Conservation (phyloP, 2,113 vertebrate species). For the Nerophis ophidion region DNA sequence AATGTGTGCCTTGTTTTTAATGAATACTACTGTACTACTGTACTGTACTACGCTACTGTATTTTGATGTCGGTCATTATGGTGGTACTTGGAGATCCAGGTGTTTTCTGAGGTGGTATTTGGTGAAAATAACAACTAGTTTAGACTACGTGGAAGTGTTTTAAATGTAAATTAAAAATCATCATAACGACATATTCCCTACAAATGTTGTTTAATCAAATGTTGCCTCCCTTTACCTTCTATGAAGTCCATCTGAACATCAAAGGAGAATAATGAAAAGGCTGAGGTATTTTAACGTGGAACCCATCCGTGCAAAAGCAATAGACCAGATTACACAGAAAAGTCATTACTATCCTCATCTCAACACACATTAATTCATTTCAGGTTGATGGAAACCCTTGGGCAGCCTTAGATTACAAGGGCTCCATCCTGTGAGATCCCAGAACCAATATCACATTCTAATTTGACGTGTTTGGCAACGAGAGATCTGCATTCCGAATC, state of each 20-base stretch:
- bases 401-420: conserved; percentile 41
- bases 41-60: too few species aligned
- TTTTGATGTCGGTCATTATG: too few species aligned
- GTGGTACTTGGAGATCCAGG: too few species aligned
- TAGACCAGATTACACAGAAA: conserved; percentile 47
- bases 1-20: too few species aligned
- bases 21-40: too few species aligned
- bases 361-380: conserved; percentile 38
- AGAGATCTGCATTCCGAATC: conserved; percentile 32
- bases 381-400: conserved; percentile 41
- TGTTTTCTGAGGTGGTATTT: too few species aligned
- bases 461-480: conserved; percentile 43
- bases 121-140: too few species aligned
- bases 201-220: neutral
- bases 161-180: too few species aligned
- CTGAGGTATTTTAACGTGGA: conserved; percentile 18
- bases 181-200: too few species aligned
- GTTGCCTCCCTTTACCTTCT: neutral
- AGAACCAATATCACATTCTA: conserved; percentile 52
- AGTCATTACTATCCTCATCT: conserved; percentile 43
- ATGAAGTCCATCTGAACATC: conserved; percentile 12
- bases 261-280: conserved; percentile 26
- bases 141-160: too few species aligned
- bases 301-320: conserved; percentile 15
- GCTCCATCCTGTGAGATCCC: conserved; percentile 46